Evolutionary conservation across 2,113 vertebrate species (phyloP), one percentile per base, ranked within the genome.

Genomic region (Salvelinus namaycush): DNA sequence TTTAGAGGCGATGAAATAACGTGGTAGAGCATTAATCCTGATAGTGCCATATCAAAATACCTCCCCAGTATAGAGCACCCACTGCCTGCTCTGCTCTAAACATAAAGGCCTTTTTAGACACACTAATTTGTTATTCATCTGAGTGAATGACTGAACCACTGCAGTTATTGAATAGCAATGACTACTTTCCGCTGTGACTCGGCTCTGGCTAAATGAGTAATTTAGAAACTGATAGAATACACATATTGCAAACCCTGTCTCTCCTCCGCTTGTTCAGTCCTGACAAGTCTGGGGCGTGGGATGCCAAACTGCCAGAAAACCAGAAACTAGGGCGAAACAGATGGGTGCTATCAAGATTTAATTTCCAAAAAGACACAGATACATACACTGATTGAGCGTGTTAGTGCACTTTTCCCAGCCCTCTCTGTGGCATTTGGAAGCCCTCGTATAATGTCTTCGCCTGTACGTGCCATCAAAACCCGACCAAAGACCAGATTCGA

Each of bases 151-250:
- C 74, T 22, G 68, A 88, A 88, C 87, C 76, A 73, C 6, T 24
- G 69, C 78, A 75, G 81, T 84, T 82, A 77, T 75, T 74, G 74
- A 87, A 89, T 79, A 69, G 59, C 57, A n/a, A 80, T 78, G 80
- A 81, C 74, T 65, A 66, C 26, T 74, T 86, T 83, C 83, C 54
- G 18, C 81, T n/a, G 18, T 49, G 59, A 76, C 79, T 78, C 74
- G 48, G 75, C 76, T 80, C 54, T 57, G 39, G 77, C 68, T 81
- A 85, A 90, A 92, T 84, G 60, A 90, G 78, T 89, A 54, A 92
- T 91, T 89, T 82, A 78, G 67, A 87, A 87, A 87, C 72, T 76
- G 81, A 91, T 79, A 79, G 84, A 84, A 84, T 24, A 73, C 69
- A 80, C 60, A 82, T 75, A 79, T 79, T 85, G 79, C 49, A 4